These are phyloP conservation scores for Alethe diademata DNA, from an alignment of 2,113 vertebrate species.

Conservation along the genomic window DNA sequence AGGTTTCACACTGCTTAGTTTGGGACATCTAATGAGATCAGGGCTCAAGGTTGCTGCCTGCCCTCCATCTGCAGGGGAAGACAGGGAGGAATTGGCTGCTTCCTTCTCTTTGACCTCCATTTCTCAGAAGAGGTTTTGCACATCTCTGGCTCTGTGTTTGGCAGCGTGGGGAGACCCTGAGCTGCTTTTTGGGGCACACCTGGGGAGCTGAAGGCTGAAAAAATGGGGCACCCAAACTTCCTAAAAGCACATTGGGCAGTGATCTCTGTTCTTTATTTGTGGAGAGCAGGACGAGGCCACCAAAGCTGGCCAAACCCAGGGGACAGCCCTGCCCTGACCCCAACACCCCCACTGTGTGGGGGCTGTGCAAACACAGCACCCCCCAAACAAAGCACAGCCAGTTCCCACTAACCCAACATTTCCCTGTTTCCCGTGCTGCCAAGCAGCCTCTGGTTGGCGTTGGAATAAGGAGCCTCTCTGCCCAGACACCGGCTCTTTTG, in stretches of 20 bases:
- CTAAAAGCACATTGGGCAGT: neutral
- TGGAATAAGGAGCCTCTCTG: neutral
- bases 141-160: rapidly evolving
- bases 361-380: slow-evolving; percentile 32
- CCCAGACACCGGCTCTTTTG: neutral
- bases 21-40: slow-evolving; percentile 58
- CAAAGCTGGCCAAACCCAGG: neutral
- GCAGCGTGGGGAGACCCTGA: neutral
- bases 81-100: neutral
- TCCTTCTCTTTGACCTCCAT: neutral
- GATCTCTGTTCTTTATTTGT: neutral
- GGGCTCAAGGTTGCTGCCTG: slow-evolving; percentile 7
- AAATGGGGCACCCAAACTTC: rapidly evolving
- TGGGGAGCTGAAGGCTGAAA: neutral
- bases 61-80: neutral
- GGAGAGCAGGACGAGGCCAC: neutral
- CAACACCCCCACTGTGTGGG: neutral
- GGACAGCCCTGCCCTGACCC: neutral
- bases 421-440: slow-evolving; percentile 70
- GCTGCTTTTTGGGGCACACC: neutral
- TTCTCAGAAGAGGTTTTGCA: neutral
- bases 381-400: slow-evolving; percentile 17
- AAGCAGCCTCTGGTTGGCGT: slow-evolving; percentile 60
- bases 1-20: slow-evolving; percentile 48
- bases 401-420: slow-evolving; percentile 69